Evolutionary conservation across 1,140 invertebrate genomes (phyloP).

Genomic region (Orchesella cincta): DNA sequence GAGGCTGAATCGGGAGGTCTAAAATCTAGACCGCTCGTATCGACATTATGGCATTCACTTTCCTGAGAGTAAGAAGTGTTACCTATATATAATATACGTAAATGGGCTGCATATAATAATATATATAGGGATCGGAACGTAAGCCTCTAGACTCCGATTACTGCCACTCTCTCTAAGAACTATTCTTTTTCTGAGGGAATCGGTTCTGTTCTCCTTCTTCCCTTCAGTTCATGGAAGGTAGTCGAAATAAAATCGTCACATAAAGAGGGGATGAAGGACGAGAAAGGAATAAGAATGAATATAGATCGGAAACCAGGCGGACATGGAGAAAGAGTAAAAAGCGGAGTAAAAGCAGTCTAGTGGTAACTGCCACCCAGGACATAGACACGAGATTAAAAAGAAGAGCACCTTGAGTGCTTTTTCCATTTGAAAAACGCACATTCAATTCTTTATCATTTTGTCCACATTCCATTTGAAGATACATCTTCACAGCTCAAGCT

Average conservation of each 20-base stretch:
- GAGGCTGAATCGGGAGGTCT: no score
- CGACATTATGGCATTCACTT: neutral
- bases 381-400: neutral
- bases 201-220: neutral
- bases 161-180: neutral
- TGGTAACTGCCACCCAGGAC: neutral
- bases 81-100: neutral
- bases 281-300: conserved; percentile 23
- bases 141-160: neutral
- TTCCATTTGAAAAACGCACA: neutral
- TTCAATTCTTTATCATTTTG: no score
- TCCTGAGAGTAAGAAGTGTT: neutral
- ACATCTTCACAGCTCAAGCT: no score
- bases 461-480: no score
- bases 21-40: neutral
- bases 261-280: conserved; percentile 20
- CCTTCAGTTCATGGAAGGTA: neutral
- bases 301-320: conserved; percentile 3
- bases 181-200: neutral
- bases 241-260: conserved; percentile 26
- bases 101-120: neutral
- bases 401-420: conserved; percentile 7
- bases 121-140: neutral
- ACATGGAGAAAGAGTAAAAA: neutral
- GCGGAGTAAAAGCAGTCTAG: neutral